These are phyloP conservation scores for Oeneis ivallda DNA, from an alignment of 2,888 invertebrate species.

Conservation along the genomic window DNA sequence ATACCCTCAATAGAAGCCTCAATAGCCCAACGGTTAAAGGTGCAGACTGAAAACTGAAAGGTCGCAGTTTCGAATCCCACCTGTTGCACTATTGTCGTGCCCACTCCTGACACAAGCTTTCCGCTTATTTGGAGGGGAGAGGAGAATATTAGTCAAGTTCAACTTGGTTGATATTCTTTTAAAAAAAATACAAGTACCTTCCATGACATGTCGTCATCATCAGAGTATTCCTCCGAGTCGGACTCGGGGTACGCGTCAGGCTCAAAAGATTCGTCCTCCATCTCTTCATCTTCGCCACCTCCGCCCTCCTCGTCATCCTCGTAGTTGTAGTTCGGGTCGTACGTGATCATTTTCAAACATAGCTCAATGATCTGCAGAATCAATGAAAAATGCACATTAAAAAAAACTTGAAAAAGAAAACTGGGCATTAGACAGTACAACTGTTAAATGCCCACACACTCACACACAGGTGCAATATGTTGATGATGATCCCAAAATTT, in stretches of 20 bases:
- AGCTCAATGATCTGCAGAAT: slow-evolving; percentile 87
- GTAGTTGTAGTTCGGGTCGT: slow-evolving; percentile 99
- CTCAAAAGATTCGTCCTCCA: slow-evolving; percentile 86
- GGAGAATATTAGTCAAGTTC: no score
- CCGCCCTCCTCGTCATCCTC: slow-evolving; percentile 91
- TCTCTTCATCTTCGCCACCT: slow-evolving; percentile 87
- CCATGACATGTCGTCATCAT: slow-evolving; percentile 99
- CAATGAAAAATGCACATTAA: not conserved
- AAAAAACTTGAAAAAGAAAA: not conserved
- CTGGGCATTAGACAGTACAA: no score
- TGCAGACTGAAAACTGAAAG: no score
- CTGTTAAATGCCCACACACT: not conserved
- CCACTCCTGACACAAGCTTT: no score
- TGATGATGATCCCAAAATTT: not conserved
- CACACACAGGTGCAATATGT: not conserved
- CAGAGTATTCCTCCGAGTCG: slow-evolving; percentile 97
- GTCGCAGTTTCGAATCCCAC: no score
- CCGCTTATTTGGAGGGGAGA: no score
- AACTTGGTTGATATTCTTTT: no score
- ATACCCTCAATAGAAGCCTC: no score
- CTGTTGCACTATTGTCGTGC: no score
- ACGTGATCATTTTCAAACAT: slow-evolving; percentile 94
- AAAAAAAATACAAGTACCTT: slow-evolving; percentile 86
- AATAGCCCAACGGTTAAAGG: no score
- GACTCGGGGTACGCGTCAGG: slow-evolving; percentile 88